Base-by-base conservation (phyloP, 1,140 invertebrate species). In the Pseudomyrmex pallidus region DNA sequence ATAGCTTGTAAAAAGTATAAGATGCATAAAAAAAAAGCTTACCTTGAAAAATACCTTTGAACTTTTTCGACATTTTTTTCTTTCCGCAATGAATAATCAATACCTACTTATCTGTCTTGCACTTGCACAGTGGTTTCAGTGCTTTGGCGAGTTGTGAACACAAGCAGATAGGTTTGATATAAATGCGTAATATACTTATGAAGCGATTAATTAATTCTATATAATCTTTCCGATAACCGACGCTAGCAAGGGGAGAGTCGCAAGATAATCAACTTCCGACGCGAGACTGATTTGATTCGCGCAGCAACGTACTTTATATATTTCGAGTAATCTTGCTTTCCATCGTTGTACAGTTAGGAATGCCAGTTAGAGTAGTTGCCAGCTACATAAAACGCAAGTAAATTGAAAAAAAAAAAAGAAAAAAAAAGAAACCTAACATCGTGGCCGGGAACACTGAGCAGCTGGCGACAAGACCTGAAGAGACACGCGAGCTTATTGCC, bases 271-370 rank as follows among this genome's bases (percentile, higher is more conserved):
- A 54, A 3, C 20, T 84, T 85, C 72, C 56, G 54, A 50, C 20
- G 35, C 57, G 82, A 68, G 35, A 91, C 91, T 91, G 90, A 82
- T 87, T 70, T 84, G 1, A 74, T 25, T 20, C n/a, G 7, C 12
- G 48, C 67, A 74, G 54, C 64, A 20, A 7, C 83, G 68, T 82
- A 85, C 83, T 87, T 35, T 83, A 88, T 91, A 90, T 89, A 89
- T 91, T 91, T 89, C 44, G 67, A 66, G 82, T 50, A 76, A 88
- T 86, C 87, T 82, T 59, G 22, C 35, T 73, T 63, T 46, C 74
- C 64, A 87, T 91, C 84, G 61, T 25, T 68, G 78, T 90, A 91
- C 91, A 90, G 91, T 91, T 91, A 91, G 89, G 89, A 91, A 89
- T 90, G 48, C 46, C 66, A 64, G 50, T 83, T 76, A 73, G 59